Base-by-base conservation (phyloP, 2,888 invertebrate genomes). In the Dichetophora obliterata region DNA sequence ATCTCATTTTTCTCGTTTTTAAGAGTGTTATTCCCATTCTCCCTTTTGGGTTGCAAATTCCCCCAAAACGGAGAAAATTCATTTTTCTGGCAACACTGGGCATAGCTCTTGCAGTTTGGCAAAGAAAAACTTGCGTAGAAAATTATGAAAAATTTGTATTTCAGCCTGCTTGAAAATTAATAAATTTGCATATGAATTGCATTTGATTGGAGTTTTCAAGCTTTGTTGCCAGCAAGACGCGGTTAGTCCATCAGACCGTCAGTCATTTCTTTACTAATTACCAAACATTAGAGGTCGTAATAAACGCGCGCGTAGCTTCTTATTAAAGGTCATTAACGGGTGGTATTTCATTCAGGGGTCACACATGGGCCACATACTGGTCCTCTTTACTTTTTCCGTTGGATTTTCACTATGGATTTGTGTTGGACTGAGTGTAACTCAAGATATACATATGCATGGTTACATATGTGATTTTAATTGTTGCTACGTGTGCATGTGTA, bases 261-360 rank as follows among this genome's bases (percentile, higher is more conserved):
- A 22, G 34, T 71, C 65, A 66, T 66, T 74, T 54, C 74, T 54
- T 65, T 54, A 66, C 74, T 66, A 66, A 66, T 74, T 66, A 24
- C 74, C 54, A 34, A n/a, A 31, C 66, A 66, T 66, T 66, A 66
- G 54, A 54, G 74, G 74, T 54, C 54, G 66, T 66, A 66, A 37
- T 54, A 66, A 54, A 54, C 37, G 72, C 68, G 63, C 59, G 43
- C 65, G 77, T 79, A 81, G 79, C 78, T 75, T 75, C 80, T 75
- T 76, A 82, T 84, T 80, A 85, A 84, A 86, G 85, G 86, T 86
- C 84, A 86, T 84, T 84, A 84, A 75, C 71, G 70, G 22, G 70
- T 70, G 5, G 34, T 57, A 70, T 34, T 57, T 24, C 11, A 5
- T n/a, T 22, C 31, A n/a, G 34, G 50, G 50, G 48, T 31, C 63